Evolutionary conservation across 1,140 invertebrate genomes (phyloP).

Genomic region (Coptotermes formosanus): DNA sequence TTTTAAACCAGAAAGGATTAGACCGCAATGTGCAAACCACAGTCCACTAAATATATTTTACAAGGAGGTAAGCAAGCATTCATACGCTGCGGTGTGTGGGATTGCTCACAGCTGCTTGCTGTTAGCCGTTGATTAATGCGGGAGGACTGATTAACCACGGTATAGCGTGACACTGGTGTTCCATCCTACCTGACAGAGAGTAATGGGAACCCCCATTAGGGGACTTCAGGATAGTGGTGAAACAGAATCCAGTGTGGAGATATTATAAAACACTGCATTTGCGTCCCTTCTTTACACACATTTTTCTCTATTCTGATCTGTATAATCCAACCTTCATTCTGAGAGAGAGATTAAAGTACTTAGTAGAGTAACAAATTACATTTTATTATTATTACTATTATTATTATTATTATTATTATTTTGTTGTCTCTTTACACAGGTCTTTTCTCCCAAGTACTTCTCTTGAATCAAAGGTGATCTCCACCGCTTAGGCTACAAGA

Average conservation of each 20-base stretch:
- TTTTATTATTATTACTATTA: no score
- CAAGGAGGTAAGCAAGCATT: conserved; percentile 5
- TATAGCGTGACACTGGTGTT: conserved; percentile 5
- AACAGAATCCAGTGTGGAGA: not conserved
- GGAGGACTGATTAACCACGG: not conserved
- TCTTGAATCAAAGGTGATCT: no score
- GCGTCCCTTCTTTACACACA: not conserved
- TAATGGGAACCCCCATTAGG: conserved; percentile 1
- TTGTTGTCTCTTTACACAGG: no score
- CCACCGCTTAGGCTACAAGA: no score
- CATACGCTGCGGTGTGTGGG: not conserved
- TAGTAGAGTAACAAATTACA: not conserved
- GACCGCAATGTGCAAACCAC: no score
- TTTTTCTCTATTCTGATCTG: not conserved
- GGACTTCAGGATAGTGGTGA: not conserved
- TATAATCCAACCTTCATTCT: not conserved
- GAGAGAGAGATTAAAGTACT: not conserved
- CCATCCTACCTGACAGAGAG: conserved; percentile 6
- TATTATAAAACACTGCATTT: not conserved
- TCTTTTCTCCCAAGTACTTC: no score
- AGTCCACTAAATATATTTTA: not conserved
- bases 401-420: no score
- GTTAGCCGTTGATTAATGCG: conserved; percentile 1
- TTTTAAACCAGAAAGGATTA: no score
- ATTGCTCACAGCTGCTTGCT: not conserved